Evolutionary conservation across 2,113 vertebrate species (phyloP), one percentile per base, ranked within the genome.

Genomic region (Poecile atricapillus): DNA sequence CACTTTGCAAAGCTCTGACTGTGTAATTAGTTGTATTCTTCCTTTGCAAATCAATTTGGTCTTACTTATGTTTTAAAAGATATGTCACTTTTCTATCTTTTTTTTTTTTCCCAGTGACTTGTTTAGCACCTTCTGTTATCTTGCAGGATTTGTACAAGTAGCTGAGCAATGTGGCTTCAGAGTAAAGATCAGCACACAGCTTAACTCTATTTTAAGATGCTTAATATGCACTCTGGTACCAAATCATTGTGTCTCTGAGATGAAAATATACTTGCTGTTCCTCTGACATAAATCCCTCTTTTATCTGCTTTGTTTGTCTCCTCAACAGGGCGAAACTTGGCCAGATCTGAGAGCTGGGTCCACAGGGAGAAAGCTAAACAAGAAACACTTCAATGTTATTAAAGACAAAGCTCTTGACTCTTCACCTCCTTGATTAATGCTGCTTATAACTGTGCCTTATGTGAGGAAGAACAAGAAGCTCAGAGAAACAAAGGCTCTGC

Each of bases 371-470:
- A 91, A 77, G 55, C 53, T 91, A 91, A 83, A 94, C 63, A 95
- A 92, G 75, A 94, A 95, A 93, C 24, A 33, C 50, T 95, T 83
- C 58, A 93, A 4, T 50, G 37, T 27, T 83, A 37, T 90, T 97
- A 92, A 94, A 77, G 82, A 85, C 59, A 95, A 94, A 96, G 67
- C 75, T 87, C 67, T 92, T 80, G 67, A 83, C 68, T 92, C 79
- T 90, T 96, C 88, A 79, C 43, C 65, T 73, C 15, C 35, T 59
- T 95, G 87, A 89, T 96, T 87, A 94, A 91, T 65, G 46, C 21
- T 46, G 74, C 50, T 93, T 89, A 39, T 69, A 91, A 52, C 43
- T 44, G 62, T 71, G 79, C 13, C 31, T 82, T 84, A 27, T 64
- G 69, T 49, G 63, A 75, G 21, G 27, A 85, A 82, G 35, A 84